Percentiles rank a stretch among this genome's conserved stretches.
phyloP scores from a whole-genome alignment of 2,888 invertebrate species.

The Cacoxenus indagator region DNA sequence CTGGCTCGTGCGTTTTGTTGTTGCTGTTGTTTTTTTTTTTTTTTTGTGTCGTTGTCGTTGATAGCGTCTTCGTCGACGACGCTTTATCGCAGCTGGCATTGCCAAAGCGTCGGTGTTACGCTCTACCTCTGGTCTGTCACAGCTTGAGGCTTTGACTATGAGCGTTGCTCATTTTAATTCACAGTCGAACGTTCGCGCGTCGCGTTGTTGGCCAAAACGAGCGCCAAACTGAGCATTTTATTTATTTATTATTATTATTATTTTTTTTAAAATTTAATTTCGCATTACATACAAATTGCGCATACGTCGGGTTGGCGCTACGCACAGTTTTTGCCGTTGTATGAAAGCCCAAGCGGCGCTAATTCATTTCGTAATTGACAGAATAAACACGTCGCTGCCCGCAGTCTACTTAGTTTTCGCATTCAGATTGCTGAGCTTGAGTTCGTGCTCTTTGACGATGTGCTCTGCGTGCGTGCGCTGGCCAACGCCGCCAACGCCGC shows the following conservation, averaged over 20 bases:
- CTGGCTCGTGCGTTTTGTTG: not conserved
- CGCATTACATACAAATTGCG: slow-evolving; percentile 45
- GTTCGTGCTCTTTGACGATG: not conserved
- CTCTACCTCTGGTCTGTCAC: not conserved
- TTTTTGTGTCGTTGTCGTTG: not conserved
- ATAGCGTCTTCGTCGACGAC: not conserved
- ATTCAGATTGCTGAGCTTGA: not conserved
- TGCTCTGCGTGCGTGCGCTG: not conserved
- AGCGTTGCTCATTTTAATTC: slow-evolving; percentile 52
- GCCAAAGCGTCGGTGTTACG: not conserved
- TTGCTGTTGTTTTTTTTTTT: no score
- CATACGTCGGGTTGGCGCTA: slow-evolving; percentile 42
- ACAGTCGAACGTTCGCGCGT: slow-evolving; percentile 59
- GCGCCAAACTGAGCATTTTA: slow-evolving; percentile 33
- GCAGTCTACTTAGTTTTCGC: not conserved
- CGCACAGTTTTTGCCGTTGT: no score
- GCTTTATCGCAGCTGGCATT: not conserved
- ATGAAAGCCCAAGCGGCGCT: no score
- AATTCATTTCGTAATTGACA: not conserved
- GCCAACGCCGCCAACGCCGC: not conserved
- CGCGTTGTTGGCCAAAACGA: slow-evolving; percentile 26
- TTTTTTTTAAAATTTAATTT: no score
- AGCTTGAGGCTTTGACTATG: slow-evolving; percentile 15
- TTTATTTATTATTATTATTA: no score
- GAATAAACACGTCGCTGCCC: not conserved